These are phyloP conservation scores for Emydura subglobosa DNA, from an alignment of 2,113 vertebrate species.

Conservation along the genomic window DNA sequence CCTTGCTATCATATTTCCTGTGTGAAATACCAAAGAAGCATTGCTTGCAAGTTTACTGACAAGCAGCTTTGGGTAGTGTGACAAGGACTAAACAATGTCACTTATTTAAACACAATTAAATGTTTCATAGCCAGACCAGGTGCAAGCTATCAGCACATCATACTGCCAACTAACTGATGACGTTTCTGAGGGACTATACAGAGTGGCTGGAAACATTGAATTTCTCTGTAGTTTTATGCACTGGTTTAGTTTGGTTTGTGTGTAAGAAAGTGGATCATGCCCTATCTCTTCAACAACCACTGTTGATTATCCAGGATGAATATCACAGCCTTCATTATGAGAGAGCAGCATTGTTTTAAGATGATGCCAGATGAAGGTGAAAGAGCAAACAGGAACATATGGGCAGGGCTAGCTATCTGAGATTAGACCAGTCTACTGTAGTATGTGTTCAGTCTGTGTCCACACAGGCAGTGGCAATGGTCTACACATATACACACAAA, in stretches of 20 bases:
- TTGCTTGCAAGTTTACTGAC: background rate
- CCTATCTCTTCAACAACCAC: background rate
- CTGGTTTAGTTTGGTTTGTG: background rate
- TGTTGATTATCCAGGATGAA: background rate
- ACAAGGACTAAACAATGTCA: background rate
- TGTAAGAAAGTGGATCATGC: background rate
- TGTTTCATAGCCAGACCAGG: background rate
- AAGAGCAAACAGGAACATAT: background rate
- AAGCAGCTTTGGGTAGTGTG: background rate
- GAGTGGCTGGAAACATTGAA: background rate
- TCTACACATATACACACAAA: rapidly evolving
- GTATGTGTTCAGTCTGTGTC: background rate
- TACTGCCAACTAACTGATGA: background rate
- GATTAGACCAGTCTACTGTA: rapidly evolving
- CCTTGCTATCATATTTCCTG: background rate
- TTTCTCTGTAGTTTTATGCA: background rate
- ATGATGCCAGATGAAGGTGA: background rate
- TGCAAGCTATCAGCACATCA: background rate
- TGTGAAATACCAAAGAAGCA: background rate
- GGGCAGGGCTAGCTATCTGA: background rate
- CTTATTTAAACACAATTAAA: background rate
- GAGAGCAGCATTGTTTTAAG: background rate
- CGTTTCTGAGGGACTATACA: background rate
- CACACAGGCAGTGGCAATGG: rapidly evolving
- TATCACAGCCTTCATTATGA: background rate